Conservation (phyloP, 2,888 invertebrate species). For the Machimus rusticus region DNA sequence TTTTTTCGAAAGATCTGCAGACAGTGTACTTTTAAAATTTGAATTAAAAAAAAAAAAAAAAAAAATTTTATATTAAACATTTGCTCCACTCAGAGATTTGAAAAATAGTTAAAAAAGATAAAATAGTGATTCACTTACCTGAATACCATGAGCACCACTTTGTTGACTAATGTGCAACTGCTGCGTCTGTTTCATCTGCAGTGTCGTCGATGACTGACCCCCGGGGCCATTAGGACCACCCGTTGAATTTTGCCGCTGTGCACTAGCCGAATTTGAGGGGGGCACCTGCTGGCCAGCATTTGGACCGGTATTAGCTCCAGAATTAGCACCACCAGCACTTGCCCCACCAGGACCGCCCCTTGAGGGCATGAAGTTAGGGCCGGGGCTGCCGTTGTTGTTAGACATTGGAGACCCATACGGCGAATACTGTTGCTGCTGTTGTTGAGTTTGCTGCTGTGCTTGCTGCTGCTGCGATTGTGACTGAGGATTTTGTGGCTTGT, state of each 20-base stretch:
- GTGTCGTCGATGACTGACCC: conserved; percentile 65
- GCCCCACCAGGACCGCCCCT: conserved; percentile 51
- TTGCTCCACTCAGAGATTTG: not conserved
- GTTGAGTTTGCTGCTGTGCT: conserved; percentile 49
- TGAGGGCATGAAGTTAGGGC: conserved; percentile 53
- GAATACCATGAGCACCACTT: conserved; percentile 78
- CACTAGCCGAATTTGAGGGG: conserved; percentile 64
- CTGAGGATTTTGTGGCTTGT: conserved; percentile 54
- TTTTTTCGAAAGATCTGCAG: too few species aligned
- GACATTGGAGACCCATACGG: conserved; percentile 72
- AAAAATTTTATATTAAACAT: not conserved
- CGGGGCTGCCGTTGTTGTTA: conserved; percentile 66
- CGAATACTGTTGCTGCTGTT: conserved; percentile 68
- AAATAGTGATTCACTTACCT: conserved; percentile 68
- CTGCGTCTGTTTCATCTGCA: conserved; percentile 88
- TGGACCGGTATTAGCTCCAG: conserved; percentile 49
- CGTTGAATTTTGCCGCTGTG: conserved; percentile 52
- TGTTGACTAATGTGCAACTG: conserved; percentile 87
- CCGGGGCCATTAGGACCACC: conserved; percentile 42
- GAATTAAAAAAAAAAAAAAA: not conserved
- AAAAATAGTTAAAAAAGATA: not conserved
- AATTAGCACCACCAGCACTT: conserved; percentile 45
- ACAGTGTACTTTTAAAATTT: not conserved
- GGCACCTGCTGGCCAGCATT: conserved; percentile 49
- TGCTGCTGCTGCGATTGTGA: conserved; percentile 48